Evolutionary conservation across 2,797 vertebrate genomes (phyloP).

Genomic region (Pelobates cultripes): DNA sequence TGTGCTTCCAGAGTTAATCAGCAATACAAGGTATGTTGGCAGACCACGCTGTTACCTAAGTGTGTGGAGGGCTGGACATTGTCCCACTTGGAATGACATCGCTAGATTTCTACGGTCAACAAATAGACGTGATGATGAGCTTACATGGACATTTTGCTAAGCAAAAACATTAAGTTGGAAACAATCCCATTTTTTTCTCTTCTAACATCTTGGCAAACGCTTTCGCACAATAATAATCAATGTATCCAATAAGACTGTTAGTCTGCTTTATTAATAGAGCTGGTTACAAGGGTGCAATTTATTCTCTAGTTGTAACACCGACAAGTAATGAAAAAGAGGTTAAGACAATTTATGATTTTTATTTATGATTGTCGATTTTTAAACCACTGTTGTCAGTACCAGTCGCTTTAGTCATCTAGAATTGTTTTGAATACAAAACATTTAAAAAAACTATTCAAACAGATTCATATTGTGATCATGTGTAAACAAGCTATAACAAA

Average conservation of each 20-base stretch:
- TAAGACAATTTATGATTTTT: too few relatives aligned
- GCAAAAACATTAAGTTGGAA: constrained; percentile 46
- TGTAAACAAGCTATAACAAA: too few relatives aligned
- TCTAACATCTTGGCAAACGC: constrained; percentile 33
- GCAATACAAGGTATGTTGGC: constrained; percentile 48
- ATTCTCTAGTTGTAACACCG: constrained; percentile 5
- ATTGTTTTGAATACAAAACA: too few relatives aligned
- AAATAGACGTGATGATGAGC: constrained; percentile 37
- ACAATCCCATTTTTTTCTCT: constrained; percentile 13
- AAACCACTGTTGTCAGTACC: too few relatives aligned
- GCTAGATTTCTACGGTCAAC: constrained; percentile 32
- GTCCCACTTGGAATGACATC: constrained; percentile 31
- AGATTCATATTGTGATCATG: too few relatives aligned
- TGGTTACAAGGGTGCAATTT: constrained; percentile 6
- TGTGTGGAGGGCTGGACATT: constrained; percentile 35
- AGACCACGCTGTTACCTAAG: constrained; percentile 47
- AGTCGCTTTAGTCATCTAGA: too few relatives aligned
- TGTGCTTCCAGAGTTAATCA: constrained; percentile 49
- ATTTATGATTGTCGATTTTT: too few relatives aligned
- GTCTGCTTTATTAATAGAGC: constrained; percentile 24
- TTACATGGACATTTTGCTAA: constrained; percentile 50
- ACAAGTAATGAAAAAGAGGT: neutral
- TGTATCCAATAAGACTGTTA: constrained; percentile 41
- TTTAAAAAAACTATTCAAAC: too few relatives aligned
- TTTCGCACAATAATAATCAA: constrained; percentile 13